phyloP scores from a whole-genome alignment of 2,797 vertebrate genomes.

The Setipinna tenuifilis region DNA sequence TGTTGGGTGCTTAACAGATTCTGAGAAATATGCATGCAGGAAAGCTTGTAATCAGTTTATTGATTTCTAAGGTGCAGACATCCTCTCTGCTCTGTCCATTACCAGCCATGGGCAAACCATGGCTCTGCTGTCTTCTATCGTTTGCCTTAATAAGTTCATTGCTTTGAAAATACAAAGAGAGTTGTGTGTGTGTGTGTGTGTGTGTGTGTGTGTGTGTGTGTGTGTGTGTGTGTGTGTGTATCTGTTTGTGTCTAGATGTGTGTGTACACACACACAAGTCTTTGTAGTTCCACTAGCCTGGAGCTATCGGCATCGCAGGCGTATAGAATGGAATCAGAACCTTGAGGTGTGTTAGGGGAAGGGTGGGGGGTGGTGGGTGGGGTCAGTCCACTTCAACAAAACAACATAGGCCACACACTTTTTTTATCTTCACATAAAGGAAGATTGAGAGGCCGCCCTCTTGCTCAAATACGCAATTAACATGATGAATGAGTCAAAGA shows the following conservation, averaged over 20 bases:
- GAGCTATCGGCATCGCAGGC: too few species aligned
- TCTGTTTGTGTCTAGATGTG: neutral
- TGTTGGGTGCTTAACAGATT: constrained; percentile 30
- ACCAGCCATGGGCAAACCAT: neutral
- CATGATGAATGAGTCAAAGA: too few species aligned
- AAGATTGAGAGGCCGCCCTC: too few species aligned
- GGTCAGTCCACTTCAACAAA: too few species aligned
- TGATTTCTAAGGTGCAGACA: constrained; percentile 16
- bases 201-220: too few species aligned
- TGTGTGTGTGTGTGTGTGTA: constrained; percentile 12
- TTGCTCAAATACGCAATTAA: too few species aligned
- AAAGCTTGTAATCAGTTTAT: constrained; percentile 36
- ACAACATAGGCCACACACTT: too few species aligned
- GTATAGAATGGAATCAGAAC: too few species aligned
- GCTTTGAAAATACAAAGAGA: neutral
- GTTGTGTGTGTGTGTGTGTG: neutral
- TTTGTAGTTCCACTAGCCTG: neutral
- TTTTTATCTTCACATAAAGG: too few species aligned
- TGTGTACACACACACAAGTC: neutral
- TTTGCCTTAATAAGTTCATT: neutral
- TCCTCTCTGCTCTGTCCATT: neutral
- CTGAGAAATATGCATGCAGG: constrained; percentile 42
- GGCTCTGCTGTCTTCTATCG: neutral
- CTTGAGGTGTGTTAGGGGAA: too few species aligned
- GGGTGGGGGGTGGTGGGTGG: too few species aligned